phyloP scores from a whole-genome alignment of 1,140 invertebrate species.

The Antheraea pernyi region DNA sequence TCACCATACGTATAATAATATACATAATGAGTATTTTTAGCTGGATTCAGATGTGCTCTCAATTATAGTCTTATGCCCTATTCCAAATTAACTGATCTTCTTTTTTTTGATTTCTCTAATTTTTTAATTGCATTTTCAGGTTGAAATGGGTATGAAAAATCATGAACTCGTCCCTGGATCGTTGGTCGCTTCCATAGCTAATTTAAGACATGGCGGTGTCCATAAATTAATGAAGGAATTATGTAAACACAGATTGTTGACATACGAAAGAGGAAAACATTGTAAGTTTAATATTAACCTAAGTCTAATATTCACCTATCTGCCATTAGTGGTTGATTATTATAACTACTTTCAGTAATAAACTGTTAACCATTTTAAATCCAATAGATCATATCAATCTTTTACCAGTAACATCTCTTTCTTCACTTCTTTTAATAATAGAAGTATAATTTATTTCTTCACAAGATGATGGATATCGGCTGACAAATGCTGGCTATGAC shows the following conservation, averaged over 20 bases:
- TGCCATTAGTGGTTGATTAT: neutral
- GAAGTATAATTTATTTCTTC: slow-evolving; percentile 30
- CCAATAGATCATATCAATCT: no score
- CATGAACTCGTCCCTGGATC: slow-evolving; percentile 96
- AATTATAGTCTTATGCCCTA: no score
- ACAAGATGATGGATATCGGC: slow-evolving; percentile 95
- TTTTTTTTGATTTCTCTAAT: no score
- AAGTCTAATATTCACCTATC: neutral
- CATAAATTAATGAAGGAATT: slow-evolving; percentile 95
- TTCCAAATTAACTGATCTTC: no score
- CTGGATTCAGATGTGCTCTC: no score
- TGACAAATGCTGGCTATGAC: slow-evolving; percentile 98
- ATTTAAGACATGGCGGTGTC: slow-evolving; percentile 94
- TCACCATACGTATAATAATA: no score
- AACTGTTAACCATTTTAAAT: no score
- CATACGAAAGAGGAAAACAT: slow-evolving; percentile 96
- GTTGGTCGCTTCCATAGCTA: slow-evolving; percentile 96
- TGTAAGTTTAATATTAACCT: no score
- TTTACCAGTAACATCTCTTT: no score
- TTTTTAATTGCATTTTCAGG: slow-evolving; percentile 79
- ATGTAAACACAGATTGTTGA: slow-evolving; percentile 92
- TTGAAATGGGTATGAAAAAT: slow-evolving; percentile 99
- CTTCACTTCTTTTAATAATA: neutral
- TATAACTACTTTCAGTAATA: no score
- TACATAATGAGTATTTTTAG: neutral